Conservation (phyloP, 2,888 invertebrate genomes). For the Loripinus fragilis region DNA sequence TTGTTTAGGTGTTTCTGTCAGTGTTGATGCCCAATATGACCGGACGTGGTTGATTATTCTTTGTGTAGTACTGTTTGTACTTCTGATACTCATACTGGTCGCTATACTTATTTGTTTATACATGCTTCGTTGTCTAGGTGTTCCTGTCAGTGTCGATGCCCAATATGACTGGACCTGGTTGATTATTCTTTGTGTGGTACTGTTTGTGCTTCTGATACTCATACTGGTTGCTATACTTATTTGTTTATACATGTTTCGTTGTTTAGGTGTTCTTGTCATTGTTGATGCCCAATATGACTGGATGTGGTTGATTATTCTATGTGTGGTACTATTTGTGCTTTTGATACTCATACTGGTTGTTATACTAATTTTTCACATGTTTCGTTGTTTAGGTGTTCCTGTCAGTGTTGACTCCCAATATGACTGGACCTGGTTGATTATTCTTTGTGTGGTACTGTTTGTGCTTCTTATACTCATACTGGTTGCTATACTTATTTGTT, state of each 20-base stretch:
- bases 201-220: constrained; percentile 26
- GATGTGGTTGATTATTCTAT: too few relatives aligned
- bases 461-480: constrained; percentile 32
- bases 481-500: constrained; percentile 26
- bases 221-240: constrained; percentile 28
- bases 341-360: too few relatives aligned
- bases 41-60: too few relatives aligned
- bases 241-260: constrained; percentile 12
- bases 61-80: too few relatives aligned
- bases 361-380: too few relatives aligned
- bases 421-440: constrained; percentile 36
- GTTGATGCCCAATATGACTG: too few relatives aligned
- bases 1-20: too few relatives aligned
- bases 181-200: constrained; percentile 30
- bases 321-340: too few relatives aligned
- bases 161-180: constrained; percentile 28
- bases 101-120: too few relatives aligned
- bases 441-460: constrained; percentile 24
- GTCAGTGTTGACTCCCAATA: not conserved
- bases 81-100: too few relatives aligned
- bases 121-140: constrained; percentile 2
- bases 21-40: too few relatives aligned
- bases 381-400: not conserved
- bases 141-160: not conserved
- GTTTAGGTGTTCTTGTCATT: too few relatives aligned